Evolutionary conservation across 2,797 vertebrate genomes (phyloP).

Genomic region (Neoniphon sammara): DNA sequence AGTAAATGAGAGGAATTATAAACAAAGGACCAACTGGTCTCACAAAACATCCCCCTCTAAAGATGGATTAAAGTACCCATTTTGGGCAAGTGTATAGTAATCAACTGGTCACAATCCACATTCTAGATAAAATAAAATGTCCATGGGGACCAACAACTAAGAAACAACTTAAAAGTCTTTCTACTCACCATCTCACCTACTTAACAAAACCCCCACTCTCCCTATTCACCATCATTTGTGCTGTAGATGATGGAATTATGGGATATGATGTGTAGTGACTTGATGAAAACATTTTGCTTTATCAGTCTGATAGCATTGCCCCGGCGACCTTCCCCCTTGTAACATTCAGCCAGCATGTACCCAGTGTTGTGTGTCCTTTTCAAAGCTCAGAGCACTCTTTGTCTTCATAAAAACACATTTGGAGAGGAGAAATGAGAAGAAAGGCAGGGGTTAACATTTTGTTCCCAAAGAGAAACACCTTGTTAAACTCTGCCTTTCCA

Average conservation of each 20-base stretch:
- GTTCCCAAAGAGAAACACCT: constrained; percentile 23
- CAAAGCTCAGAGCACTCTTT: neutral
- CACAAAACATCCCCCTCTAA: constrained; percentile 28
- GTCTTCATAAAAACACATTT: constrained; percentile 1
- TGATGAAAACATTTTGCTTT: neutral
- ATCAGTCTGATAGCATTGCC: neutral
- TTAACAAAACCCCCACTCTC: neutral
- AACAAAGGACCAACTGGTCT: constrained; percentile 55
- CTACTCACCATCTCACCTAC: constrained; percentile 4
- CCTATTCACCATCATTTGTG: neutral
- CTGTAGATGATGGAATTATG: neutral
- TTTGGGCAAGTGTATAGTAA: constrained; percentile 2
- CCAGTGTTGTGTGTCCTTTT: neutral
- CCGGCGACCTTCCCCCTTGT: neutral
- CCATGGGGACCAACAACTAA: neutral
- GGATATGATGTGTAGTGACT: neutral
- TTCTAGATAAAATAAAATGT: neutral
- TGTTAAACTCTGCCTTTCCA: constrained; percentile 13
- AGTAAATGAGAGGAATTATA: constrained; percentile 53
- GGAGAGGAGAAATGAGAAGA: neutral
- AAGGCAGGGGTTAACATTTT: constrained; percentile 30
- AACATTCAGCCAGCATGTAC: neutral
- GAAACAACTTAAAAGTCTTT: neutral
- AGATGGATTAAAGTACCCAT: constrained; percentile 10
- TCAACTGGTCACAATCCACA: constrained; percentile 10